phyloP scores from a whole-genome alignment of 2,113 vertebrate genomes.

The Tetrax tetrax region DNA sequence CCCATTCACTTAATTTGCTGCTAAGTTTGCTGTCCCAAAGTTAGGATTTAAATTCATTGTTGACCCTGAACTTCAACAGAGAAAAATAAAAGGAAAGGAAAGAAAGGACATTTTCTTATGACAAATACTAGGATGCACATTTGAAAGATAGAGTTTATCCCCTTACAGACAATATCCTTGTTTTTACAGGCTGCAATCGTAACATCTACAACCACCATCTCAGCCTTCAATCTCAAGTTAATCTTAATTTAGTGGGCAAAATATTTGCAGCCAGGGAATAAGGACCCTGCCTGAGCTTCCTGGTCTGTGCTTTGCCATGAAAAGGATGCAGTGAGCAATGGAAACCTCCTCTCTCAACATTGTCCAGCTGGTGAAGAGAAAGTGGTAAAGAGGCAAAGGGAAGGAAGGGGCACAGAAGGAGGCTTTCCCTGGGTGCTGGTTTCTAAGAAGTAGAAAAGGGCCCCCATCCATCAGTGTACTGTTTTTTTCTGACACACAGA shows the following conservation, averaged over 20 bases:
- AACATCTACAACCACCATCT: background rate
- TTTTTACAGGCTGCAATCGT: background rate
- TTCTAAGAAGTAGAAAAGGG: background rate
- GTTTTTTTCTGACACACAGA: background rate
- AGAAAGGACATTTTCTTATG: background rate
- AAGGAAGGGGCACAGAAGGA: background rate
- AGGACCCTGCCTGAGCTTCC: background rate
- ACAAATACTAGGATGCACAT: background rate
- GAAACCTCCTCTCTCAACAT: background rate
- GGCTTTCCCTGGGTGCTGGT: background rate
- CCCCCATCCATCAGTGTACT: background rate
- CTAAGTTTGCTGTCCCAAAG: background rate
- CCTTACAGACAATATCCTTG: background rate
- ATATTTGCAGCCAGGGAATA: background rate
- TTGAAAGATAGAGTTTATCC: background rate
- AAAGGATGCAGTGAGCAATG: background rate
- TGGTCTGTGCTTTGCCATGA: fast-evolving
- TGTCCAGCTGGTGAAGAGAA: background rate
- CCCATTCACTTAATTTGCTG: background rate
- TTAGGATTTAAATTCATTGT: background rate
- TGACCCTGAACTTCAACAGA: background rate
- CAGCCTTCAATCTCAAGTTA: background rate
- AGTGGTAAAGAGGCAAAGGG: background rate
- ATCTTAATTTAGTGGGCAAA: background rate
- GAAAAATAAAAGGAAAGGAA: background rate